These are phyloP conservation scores for Platypus cylindrus DNA, from an alignment of 2,888 invertebrate species.

Conservation along the genomic window DNA sequence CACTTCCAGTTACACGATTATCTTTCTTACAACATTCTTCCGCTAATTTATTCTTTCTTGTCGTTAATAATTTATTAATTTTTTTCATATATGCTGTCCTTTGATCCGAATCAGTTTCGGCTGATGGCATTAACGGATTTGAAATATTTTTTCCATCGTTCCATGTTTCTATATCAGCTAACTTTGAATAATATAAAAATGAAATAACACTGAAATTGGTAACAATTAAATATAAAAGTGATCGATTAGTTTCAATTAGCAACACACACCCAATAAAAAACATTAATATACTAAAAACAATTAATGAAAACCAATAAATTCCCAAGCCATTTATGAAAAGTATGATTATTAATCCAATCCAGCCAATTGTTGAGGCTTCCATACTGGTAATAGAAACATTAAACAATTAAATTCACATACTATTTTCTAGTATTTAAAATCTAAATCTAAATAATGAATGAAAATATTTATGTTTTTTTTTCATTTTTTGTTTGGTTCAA, in stretches of 20 bases:
- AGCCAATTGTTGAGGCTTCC: slow-evolving; percentile 27
- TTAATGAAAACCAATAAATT: slow-evolving; percentile 30
- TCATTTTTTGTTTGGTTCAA: no score
- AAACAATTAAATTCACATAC: no score
- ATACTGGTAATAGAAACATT: no score
- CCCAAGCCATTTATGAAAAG: slow-evolving; percentile 35
- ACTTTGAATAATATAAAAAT: slow-evolving; percentile 21
- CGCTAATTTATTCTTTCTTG: no score
- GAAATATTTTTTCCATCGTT: slow-evolving; percentile 22
- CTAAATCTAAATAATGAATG: no score
- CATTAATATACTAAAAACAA: slow-evolving; percentile 25
- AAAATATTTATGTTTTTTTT: no score
- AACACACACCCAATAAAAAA: slow-evolving; percentile 32
- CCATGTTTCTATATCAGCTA: slow-evolving; percentile 32
- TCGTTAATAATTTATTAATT: slow-evolving; percentile 27
- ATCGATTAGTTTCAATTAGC: neutral
- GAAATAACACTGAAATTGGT: slow-evolving; percentile 1
- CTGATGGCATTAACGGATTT: slow-evolving; percentile 32
- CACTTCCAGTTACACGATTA: slow-evolving; percentile 67
- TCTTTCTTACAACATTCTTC: slow-evolving; percentile 40
- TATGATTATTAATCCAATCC: slow-evolving; percentile 32
- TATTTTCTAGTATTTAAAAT: no score
- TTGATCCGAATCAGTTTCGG: slow-evolving; percentile 26
- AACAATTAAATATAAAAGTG: neutral
- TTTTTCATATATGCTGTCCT: slow-evolving; percentile 31